These are phyloP conservation scores for Octomys mimax DNA, from an alignment of 2,797 vertebrate genomes.

Conservation along the genomic window DNA sequence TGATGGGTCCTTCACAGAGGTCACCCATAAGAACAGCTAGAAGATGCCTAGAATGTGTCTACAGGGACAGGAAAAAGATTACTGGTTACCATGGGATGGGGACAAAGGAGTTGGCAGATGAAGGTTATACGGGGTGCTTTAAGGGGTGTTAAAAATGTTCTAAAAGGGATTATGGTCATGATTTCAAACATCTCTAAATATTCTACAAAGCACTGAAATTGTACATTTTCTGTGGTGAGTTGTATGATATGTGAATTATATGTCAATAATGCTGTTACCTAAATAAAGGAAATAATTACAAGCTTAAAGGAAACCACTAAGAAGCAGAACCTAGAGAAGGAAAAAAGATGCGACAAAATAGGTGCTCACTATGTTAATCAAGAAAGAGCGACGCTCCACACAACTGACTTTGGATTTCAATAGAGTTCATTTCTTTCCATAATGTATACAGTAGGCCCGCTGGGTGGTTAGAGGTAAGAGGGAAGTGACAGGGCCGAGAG, in stretches of 20 bases:
- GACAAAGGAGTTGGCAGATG: accelerated
- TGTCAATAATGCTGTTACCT: background rate
- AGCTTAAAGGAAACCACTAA: background rate
- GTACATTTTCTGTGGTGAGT: background rate
- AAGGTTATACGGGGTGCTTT: background rate
- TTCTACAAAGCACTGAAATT: background rate
- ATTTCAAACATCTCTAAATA: background rate
- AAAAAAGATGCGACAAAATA: background rate
- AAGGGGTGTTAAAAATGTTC: background rate
- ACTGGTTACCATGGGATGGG: background rate
- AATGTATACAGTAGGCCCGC: background rate
- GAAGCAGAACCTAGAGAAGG: background rate
- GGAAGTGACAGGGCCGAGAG: background rate
- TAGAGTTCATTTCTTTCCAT: background rate
- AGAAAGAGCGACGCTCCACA: background rate
- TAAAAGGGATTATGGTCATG: background rate
- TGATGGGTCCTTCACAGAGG: accelerated
- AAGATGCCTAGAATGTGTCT: accelerated
- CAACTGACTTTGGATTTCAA: background rate
- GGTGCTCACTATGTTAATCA: background rate
- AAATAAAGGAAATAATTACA: background rate
- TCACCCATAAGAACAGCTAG: background rate
- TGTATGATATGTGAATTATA: background rate
- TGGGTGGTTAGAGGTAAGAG: too few species aligned
- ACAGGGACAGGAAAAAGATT: accelerated